Evolutionary conservation across 1,140 invertebrate genomes (phyloP).

Genomic region (Pseudomyrmex cubaensis): DNA sequence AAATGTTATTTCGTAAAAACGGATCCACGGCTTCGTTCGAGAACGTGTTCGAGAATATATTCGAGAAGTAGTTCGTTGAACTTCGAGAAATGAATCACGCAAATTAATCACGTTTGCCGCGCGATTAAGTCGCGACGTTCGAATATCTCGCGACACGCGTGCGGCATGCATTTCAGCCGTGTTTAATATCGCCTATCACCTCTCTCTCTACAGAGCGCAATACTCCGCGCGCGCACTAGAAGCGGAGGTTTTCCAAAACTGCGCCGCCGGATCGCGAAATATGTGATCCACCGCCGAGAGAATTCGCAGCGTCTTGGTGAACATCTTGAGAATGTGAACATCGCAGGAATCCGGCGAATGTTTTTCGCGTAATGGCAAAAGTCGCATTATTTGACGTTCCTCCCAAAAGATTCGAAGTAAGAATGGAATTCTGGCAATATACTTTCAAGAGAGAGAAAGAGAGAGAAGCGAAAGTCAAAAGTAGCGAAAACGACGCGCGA

Average conservation of each 20-base stretch:
- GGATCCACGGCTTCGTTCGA: background rate
- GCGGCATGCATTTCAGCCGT: background rate
- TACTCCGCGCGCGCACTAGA: conserved; percentile 16
- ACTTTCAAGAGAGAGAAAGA: conserved; percentile 17
- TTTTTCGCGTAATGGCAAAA: conserved; percentile 59
- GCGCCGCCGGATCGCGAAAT: conserved; percentile 46
- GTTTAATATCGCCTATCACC: conserved; percentile 54
- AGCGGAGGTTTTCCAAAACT: conserved; percentile 54
- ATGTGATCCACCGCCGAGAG: conserved; percentile 46
- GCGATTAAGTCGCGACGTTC: background rate
- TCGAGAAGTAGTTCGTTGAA: background rate
- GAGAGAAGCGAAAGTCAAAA: too few relatives aligned
- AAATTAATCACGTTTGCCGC: background rate
- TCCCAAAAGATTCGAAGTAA: conserved; percentile 44
- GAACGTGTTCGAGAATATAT: background rate
- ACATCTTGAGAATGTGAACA: conserved; percentile 59
- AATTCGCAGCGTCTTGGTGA: conserved; percentile 54
- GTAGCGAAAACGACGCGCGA: conserved; percentile 8
- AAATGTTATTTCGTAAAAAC: conserved; percentile 2
- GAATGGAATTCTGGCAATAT: conserved; percentile 58
- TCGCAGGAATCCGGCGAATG: conserved; percentile 50
- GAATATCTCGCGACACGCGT: background rate
- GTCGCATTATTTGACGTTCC: conserved; percentile 56
- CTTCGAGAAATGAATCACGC: background rate
- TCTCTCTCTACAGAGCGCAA: conserved; percentile 30